A percentile compares a stretch with the other conserved stretches of the same genome.
phyloP scores from a whole-genome alignment of 2,113 vertebrate species.

The Catagonus wagneri region DNA sequence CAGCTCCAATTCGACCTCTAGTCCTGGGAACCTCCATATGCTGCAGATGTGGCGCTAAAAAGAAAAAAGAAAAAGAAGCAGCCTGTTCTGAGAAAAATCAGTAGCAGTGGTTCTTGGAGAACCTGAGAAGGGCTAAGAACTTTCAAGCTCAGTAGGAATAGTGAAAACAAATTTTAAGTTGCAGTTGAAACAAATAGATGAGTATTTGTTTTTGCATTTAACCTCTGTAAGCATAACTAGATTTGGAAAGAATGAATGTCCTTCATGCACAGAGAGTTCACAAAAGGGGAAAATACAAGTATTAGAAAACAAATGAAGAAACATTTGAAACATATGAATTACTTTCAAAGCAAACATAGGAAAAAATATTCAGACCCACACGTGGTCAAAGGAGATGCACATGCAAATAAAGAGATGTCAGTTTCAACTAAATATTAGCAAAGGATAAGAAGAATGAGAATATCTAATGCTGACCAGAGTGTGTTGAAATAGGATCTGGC shows the following conservation, averaged over 20 bases:
- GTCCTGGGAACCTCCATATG: too few relatives aligned
- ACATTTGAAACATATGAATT: too few relatives aligned
- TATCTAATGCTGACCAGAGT: not conserved
- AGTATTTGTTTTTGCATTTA: not conserved
- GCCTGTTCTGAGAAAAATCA: not conserved
- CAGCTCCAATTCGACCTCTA: too few relatives aligned
- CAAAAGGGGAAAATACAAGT: not conserved
- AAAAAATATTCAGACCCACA: not conserved
- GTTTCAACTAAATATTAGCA: slow-evolving; percentile 38
- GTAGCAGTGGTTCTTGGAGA: not conserved
- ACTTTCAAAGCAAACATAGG: not conserved
- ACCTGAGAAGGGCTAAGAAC: not conserved
- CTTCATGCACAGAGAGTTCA: not conserved
- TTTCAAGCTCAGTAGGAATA: not conserved
- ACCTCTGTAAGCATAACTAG: not conserved
- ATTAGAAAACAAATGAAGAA: too few relatives aligned
- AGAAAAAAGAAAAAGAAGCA: not conserved
- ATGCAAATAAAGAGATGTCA: not conserved
- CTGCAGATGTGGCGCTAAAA: too few relatives aligned
- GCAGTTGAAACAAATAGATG: not conserved
- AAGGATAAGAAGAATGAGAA: not conserved
- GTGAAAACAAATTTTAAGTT: not conserved
- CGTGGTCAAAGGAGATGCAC: not conserved
- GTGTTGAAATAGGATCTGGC: not conserved
- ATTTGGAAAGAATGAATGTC: not conserved